Percentiles rank a stretch among this genome's conserved stretches.
Evolutionary conservation across 2,888 invertebrate genomes (phyloP).

Genomic region (Oxyteleia sp.): DNA sequence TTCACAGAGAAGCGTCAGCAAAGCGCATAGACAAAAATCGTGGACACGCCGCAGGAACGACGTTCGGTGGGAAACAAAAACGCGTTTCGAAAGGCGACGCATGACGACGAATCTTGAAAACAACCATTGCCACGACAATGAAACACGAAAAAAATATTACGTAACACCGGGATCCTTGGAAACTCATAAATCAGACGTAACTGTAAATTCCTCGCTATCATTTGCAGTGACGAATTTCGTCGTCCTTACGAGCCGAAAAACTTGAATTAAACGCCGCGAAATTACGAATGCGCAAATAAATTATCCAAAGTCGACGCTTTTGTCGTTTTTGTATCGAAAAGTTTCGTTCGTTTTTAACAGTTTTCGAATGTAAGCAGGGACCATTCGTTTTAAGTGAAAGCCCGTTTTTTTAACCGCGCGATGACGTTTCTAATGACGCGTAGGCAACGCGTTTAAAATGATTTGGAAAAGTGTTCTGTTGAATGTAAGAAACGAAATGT

Average conservation of each 20-base stretch:
- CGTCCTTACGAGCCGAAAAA: constrained; percentile 9
- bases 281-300: constrained; percentile 35
- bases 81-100: constrained; percentile 2
- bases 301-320: constrained; percentile 1
- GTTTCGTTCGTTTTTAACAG: constrained; percentile 39
- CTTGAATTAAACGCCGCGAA: not conserved
- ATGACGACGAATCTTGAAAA: constrained; percentile 21
- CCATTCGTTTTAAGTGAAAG: constrained; percentile 50
- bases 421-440: constrained; percentile 43
- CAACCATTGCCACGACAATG: not conserved
- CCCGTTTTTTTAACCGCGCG: constrained; percentile 29
- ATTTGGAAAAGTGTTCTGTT: constrained; percentile 1
- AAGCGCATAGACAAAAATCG: not conserved
- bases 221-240: constrained; percentile 5
- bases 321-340: constrained; percentile 36
- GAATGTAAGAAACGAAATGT: too few species aligned
- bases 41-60: not conserved
- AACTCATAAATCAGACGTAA: constrained; percentile 30
- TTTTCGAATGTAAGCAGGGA: constrained; percentile 32
- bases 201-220: not conserved
- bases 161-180: constrained; percentile 23
- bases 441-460: constrained; percentile 5
- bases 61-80: constrained; percentile 9
- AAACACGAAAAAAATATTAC: constrained; percentile 23
- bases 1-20: not conserved